These are phyloP conservation scores for Ceratina japonica DNA, from an alignment of 1,140 invertebrate genomes.

Conservation along the genomic window DNA sequence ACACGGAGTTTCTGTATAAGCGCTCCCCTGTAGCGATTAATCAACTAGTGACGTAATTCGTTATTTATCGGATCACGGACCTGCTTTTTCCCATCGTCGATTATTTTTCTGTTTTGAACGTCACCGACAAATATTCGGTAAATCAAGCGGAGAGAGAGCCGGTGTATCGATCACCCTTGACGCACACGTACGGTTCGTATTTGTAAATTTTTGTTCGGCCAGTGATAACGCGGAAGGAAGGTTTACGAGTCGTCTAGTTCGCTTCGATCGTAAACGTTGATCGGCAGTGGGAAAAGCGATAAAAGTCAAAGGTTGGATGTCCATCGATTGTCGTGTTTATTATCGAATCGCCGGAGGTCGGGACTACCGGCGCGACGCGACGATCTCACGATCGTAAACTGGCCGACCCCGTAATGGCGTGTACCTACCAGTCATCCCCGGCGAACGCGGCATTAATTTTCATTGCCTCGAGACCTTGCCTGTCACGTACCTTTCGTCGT, in stretches of 20 bases:
- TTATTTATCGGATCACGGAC: not conserved
- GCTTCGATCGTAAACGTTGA: slow-evolving; percentile 17
- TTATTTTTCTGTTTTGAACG: slow-evolving; percentile 1
- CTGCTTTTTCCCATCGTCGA: not conserved
- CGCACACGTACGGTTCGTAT: slow-evolving; percentile 13
- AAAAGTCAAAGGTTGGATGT: slow-evolving; percentile 23
- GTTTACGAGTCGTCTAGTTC: slow-evolving; percentile 13
- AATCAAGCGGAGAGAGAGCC: slow-evolving; percentile 8
- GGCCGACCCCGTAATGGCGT: slow-evolving; percentile 32
- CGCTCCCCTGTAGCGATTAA: too few relatives aligned
- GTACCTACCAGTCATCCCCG: slow-evolving; percentile 38
- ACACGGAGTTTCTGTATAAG: too few relatives aligned
- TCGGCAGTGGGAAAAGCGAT: slow-evolving; percentile 1
- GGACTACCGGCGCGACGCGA: not conserved
- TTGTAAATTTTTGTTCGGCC: not conserved
- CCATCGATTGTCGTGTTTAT: slow-evolving; percentile 32
- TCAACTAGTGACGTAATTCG: too few relatives aligned
- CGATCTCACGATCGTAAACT: slow-evolving; percentile 50
- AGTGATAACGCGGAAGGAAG: not conserved
- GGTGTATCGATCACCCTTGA: slow-evolving; percentile 3
- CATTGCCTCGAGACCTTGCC: slow-evolving; percentile 52
- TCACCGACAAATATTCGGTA: slow-evolving; percentile 16
- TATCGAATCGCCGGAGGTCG: slow-evolving; percentile 13
- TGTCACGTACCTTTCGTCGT: slow-evolving; percentile 35
- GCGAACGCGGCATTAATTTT: slow-evolving; percentile 60